Evolutionary conservation across 2,888 invertebrate species (phyloP), one percentile per base, ranked within the genome.

Genomic region (Xestia c-nigrum): DNA sequence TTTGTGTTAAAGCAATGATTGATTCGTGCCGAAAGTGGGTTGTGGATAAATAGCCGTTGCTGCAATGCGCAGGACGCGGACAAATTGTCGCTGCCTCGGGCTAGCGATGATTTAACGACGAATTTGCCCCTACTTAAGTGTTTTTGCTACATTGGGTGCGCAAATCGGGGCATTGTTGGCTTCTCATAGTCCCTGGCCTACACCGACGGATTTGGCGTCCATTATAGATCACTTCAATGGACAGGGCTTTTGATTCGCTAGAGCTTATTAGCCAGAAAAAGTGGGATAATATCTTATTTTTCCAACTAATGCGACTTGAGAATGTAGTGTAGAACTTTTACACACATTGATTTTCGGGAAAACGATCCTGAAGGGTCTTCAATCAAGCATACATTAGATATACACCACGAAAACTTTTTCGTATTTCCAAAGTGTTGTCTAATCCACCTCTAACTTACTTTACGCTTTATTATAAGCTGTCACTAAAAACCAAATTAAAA

Each of bases 1-100:
- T 91, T 89, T 88, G 88, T 85, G 86, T 87, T 84, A 84, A 83
- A 90, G 88, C 91, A 92, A 91, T 90, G 91, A 93, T 93, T 90
- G 79, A 88, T 87, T 79, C 88, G 76, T 78, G 78, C 80, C 16
- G 84, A 88, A 89, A 89, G 88, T 87, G 89, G 84, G 83, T 74
- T 80, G 74, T 80, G 85, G 87, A 88, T 87, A 88, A 89, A 89
- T 66, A 72, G 84, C 84, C 72, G 57, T 61, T 70, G 55, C 86
- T 72, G 80, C 72, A 78, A 63, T 31, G 31, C 64, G 64, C 83
- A 77, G 76, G 89, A 89, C 88, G 86, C 72, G 78, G 79, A 92
- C 91, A 90, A 90, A 91, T 92, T 87, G 90, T 83, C 68, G 76
- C 78, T 76, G 89, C 89, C 89, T 50, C 79, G 71, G 83, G 87